A percentile compares a stretch with the other conserved stretches of the same genome.
Evolutionary conservation across 2,888 invertebrate genomes (phyloP).

Genomic region (Hydropsyche betteni): DNA sequence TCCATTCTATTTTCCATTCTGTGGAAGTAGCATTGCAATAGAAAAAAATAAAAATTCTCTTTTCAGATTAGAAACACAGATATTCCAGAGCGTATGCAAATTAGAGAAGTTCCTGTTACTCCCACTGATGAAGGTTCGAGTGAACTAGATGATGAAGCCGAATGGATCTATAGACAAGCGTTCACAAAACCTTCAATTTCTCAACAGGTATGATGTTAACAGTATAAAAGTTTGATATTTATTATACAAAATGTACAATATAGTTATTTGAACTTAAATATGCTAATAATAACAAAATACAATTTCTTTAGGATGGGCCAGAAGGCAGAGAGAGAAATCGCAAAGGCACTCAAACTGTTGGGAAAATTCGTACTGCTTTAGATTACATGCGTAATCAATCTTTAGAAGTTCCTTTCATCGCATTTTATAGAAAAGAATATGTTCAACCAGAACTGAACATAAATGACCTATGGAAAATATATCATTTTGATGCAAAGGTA

Average conservation of each 20-base stretch:
- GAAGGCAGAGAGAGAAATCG: constrained; percentile 65
- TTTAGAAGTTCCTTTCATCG: constrained; percentile 97
- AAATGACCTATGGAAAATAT: constrained; percentile 98
- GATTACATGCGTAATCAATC: constrained; percentile 96
- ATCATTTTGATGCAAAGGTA: constrained; percentile 91
- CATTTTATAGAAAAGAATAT: constrained; percentile 98
- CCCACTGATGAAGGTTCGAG: constrained; percentile 82
- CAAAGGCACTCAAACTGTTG: constrained; percentile 76
- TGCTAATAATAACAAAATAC: neutral
- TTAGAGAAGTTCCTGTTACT: constrained; percentile 87
- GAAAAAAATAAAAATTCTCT: constrained; percentile 37
- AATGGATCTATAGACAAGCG: constrained; percentile 97
- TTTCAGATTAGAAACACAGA: constrained; percentile 82
- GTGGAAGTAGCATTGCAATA: neutral
- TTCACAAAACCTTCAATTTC: constrained; percentile 87
- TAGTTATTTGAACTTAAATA: neutral
- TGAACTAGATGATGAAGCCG: constrained; percentile 93
- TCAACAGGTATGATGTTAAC: constrained; percentile 42
- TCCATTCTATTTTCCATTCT: constrained; percentile 2
- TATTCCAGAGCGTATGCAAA: constrained; percentile 91
- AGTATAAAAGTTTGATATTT: neutral
- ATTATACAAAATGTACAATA: neutral
- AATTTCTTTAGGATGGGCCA: constrained; percentile 54
- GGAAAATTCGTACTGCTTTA: constrained; percentile 93
- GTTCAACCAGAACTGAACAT: constrained; percentile 93